Conservation (phyloP, 30 jellyfish, hydroid and myxozoan species). For the Turritopsis dohrnii region DNA sequence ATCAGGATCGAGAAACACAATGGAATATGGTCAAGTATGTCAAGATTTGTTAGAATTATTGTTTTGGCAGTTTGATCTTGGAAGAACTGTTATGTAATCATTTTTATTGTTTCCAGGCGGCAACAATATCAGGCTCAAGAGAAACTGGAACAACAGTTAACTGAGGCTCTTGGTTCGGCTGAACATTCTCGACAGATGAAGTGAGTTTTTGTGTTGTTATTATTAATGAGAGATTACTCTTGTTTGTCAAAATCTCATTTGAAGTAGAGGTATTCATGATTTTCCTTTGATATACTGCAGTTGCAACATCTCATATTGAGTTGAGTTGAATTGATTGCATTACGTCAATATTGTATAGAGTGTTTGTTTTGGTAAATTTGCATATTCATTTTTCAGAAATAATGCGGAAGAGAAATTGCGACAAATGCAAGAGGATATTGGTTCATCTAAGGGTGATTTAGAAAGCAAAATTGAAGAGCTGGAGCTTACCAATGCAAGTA, state of each 20-base stretch:
- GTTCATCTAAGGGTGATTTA: conserved; percentile 48
- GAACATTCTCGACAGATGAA: conserved; percentile 66
- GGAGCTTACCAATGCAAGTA: conserved; percentile 43
- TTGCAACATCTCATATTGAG: neutral
- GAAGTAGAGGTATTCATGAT: neutral
- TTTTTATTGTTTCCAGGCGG: conserved; percentile 49
- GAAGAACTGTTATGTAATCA: neutral
- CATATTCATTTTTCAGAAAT: too few relatives aligned
- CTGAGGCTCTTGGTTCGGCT: conserved; percentile 67
- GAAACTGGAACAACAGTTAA: conserved; percentile 78
- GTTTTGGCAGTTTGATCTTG: neutral
- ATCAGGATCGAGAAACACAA: conserved; percentile 91
- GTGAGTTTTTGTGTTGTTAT: conserved; percentile 28
- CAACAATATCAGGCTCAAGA: conserved; percentile 96
- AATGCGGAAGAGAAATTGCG: conserved; percentile 68
- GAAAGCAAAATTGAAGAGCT: conserved; percentile 48
- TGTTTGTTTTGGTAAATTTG: too few relatives aligned
- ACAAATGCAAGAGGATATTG: conserved; percentile 52
- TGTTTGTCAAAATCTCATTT: neutral
- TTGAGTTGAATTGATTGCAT: neutral
- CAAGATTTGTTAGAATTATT: neutral
- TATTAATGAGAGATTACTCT: neutral
- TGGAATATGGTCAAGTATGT: conserved; percentile 86
- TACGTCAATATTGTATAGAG: too few relatives aligned
- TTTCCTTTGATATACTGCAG: neutral